Evolutionary conservation across 2,888 invertebrate species (phyloP), one percentile per base, ranked within the genome.

Genomic region (Sepiola atlantica): DNA sequence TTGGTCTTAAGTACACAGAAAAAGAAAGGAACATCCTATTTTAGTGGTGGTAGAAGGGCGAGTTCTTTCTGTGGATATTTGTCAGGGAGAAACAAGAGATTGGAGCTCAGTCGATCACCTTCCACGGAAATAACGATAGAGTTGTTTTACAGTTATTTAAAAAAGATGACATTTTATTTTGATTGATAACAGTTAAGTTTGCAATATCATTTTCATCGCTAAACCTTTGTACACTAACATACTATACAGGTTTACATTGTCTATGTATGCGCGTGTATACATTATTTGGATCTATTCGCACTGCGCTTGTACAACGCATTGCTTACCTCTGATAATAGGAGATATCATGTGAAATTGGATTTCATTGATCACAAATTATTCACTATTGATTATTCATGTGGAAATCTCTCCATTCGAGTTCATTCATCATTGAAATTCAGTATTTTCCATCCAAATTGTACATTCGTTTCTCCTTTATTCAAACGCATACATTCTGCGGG

Each of bases 401-500:
- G n/a, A 77, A 77, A n/a, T n/a, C n/a, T 77, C 77, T 77, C 12
- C n/a, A 77, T 77, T 77, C n/a, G n/a, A 77, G 16, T 77, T 12
- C 16, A n/a, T 77, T n/a, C n/a, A n/a, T 77, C 77, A 77, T 77
- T 77, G 77, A 77, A 77, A 77, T 77, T n/a, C 77, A 77, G n/a
- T n/a, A 12, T 77, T n/a, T n/a, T n/a, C 77, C n/a, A n/a, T n/a
- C 77, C n/a, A 77, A 77, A 77, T 77, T 77, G 77, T 12, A 77
- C n/a, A 77, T n/a, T n/a, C 1, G 77, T n/a, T 3, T 77, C n/a
- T 12, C 61, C n/a, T 77, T n/a, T 77, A 77, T 77, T 16, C 14
- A n/a, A 77, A 16, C n/a, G 16, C 18, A 2, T 3, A 16, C 16
- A 77, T 77, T n/a, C 77, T n/a, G n/a, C n/a, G n/a, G 45, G n/a